Percentiles rank a stretch among this genome's conserved stretches.
These are phyloP conservation scores for Siniperca undulata DNA, from an alignment of 2,797 vertebrate species.

Conservation along the genomic window DNA sequence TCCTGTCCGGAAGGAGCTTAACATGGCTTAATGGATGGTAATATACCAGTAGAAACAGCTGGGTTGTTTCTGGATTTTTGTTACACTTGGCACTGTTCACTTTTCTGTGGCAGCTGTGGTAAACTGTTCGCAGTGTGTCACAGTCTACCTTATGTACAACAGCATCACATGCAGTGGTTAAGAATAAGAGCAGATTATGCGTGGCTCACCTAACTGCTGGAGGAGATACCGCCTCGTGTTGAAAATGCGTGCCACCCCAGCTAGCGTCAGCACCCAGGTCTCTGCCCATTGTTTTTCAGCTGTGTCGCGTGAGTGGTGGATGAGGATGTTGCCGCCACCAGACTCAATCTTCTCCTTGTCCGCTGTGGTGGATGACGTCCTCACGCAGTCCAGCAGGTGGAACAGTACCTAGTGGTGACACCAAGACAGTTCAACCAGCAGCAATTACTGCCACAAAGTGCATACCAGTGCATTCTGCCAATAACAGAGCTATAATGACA, in stretches of 20 bases:
- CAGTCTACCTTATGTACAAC: not conserved
- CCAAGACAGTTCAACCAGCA: not conserved
- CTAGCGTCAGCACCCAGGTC: conserved; percentile 97
- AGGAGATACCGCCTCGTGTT: conserved; percentile 96
- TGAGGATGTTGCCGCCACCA: conserved; percentile 98
- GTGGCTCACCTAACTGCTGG: conserved; percentile 91
- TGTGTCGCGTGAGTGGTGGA: conserved; percentile 98
- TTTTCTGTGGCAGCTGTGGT: not conserved
- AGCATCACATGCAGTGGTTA: not conserved
- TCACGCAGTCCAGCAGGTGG: conserved; percentile 93
- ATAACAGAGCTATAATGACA: not conserved
- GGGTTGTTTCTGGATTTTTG: not conserved
- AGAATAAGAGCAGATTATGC: not conserved
- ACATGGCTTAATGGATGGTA: conserved; percentile 23
- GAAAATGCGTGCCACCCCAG: conserved; percentile 97
- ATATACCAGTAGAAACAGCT: conserved; percentile 32
- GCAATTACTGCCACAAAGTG: not conserved
- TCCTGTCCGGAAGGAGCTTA: conserved; percentile 17
- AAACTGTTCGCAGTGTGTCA: not conserved
- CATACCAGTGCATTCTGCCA: not conserved
- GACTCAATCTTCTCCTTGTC: conserved; percentile 99
- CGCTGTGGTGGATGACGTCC: conserved; percentile 96
- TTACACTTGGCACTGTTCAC: conserved; percentile 16
- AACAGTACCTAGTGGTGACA: conserved; percentile 91
- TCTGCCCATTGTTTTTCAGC: conserved; percentile 99